Percentiles rank a stretch among this genome's conserved stretches.
Evolutionary conservation across 2,113 vertebrate species (phyloP).

Genomic region (Cryptotis parvus): DNA sequence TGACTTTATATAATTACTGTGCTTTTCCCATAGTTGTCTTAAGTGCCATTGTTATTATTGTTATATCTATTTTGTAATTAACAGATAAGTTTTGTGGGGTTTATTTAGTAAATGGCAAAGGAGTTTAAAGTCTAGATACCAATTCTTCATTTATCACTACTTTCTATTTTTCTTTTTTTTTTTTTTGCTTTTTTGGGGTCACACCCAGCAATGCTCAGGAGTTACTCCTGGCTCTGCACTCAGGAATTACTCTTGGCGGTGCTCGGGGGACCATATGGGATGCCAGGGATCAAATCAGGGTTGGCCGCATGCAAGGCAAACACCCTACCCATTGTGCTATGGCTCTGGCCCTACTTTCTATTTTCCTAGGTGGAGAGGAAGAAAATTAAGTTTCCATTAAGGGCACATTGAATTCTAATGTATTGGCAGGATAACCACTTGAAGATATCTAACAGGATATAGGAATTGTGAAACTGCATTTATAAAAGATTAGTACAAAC

Average conservation of each 20-base stretch:
- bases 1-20: background rate
- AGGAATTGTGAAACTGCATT: background rate
- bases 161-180: background rate
- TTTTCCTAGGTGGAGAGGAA: background rate
- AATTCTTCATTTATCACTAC: background rate
- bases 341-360: background rate
- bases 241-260: no score
- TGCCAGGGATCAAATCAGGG: no score
- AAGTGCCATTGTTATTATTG: background rate
- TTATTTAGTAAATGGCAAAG: constrained; percentile 20
- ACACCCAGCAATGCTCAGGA: no score
- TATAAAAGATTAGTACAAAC: no score
- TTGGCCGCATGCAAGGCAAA: no score
- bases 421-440: background rate
- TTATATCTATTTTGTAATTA: constrained; percentile 20
- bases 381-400: constrained; percentile 10
- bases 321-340: no score
- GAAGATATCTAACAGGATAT: background rate
- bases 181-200: no score
- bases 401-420: background rate
- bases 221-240: no score
- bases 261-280: no score
- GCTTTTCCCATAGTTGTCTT: background rate
- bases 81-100: background rate
- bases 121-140: constrained; percentile 10